Percentiles rank a stretch among this genome's conserved stretches.
These are phyloP conservation scores for Ptilodon capucinus DNA, from an alignment of 2,888 invertebrate genomes.

Conservation along the genomic window DNA sequence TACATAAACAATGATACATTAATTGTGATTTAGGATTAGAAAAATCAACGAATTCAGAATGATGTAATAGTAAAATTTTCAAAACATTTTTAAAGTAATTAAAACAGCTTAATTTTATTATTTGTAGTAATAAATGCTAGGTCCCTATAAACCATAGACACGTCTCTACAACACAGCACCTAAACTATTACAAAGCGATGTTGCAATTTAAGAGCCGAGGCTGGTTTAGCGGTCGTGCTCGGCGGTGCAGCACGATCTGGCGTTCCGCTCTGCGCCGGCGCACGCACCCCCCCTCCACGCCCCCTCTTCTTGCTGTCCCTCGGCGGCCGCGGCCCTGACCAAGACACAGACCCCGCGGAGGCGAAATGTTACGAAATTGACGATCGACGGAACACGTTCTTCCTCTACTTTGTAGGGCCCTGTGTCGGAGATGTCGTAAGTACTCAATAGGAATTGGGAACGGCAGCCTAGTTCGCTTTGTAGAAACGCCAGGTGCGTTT, in stretches of 20 bases:
- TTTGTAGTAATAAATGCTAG: not conserved
- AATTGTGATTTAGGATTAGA: too few relatives aligned
- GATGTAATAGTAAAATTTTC: too few relatives aligned
- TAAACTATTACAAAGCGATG: slow-evolving; percentile 62
- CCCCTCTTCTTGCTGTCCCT: slow-evolving; percentile 43
- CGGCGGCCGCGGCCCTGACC: slow-evolving; percentile 71
- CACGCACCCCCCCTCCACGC: slow-evolving; percentile 43
- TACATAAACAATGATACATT: too few relatives aligned
- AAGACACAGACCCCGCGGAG: slow-evolving; percentile 72
- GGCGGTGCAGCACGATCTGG: slow-evolving; percentile 81
- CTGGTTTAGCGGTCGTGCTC: slow-evolving; percentile 78
- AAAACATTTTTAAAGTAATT: too few relatives aligned
- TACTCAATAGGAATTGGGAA: slow-evolving; percentile 42
- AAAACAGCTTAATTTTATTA: not conserved
- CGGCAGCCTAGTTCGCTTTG: slow-evolving; percentile 32
- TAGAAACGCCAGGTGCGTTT: slow-evolving; percentile 18
- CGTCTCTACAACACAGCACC: slow-evolving; percentile 23
- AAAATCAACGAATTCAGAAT: too few relatives aligned
- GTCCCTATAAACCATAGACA: not conserved
- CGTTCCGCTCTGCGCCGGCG: slow-evolving; percentile 77
- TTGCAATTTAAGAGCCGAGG: slow-evolving; percentile 74
- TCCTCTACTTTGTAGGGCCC: slow-evolving; percentile 36
- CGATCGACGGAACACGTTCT: slow-evolving; percentile 61
- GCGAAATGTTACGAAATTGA: slow-evolving; percentile 75
- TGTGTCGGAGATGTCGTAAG: slow-evolving; percentile 34